phyloP scores from a whole-genome alignment of 2,113 vertebrate species.

The Lepisosteus osseus region DNA sequence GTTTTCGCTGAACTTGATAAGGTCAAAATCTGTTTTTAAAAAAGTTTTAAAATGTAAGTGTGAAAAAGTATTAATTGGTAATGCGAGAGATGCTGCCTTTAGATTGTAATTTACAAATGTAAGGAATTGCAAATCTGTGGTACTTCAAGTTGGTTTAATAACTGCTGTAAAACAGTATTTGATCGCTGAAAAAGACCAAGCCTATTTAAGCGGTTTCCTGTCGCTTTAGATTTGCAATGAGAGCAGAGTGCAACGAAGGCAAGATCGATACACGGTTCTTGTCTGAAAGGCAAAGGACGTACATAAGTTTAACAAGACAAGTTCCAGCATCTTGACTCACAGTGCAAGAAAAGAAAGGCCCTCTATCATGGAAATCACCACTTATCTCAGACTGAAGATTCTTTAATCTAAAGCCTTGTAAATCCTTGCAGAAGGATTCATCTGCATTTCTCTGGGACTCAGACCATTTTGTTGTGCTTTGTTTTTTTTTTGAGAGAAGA shows the following conservation, averaged over 20 bases:
- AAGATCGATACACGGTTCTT: background rate
- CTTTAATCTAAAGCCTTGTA: background rate
- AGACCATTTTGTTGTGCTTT: constrained; percentile 16
- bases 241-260: constrained; percentile 12
- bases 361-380: background rate
- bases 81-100: no score
- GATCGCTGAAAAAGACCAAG: background rate
- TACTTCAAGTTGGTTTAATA: no score
- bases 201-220: background rate
- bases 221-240: constrained; percentile 1
- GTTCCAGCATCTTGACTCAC: constrained; percentile 62
- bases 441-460: background rate
- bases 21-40: no score
- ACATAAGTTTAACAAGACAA: constrained; percentile 40
- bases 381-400: no score
- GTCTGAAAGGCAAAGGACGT: constrained; percentile 46
- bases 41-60: no score
- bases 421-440: background rate
- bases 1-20: no score
- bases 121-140: no score
- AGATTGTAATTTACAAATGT: no score
- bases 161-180: background rate
- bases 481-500: constrained; percentile 71
- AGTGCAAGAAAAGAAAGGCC: constrained; percentile 65
- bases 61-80: no score